Base-by-base conservation (phyloP, 2,797 vertebrate species). In the Phyllotis vaccarum region DNA sequence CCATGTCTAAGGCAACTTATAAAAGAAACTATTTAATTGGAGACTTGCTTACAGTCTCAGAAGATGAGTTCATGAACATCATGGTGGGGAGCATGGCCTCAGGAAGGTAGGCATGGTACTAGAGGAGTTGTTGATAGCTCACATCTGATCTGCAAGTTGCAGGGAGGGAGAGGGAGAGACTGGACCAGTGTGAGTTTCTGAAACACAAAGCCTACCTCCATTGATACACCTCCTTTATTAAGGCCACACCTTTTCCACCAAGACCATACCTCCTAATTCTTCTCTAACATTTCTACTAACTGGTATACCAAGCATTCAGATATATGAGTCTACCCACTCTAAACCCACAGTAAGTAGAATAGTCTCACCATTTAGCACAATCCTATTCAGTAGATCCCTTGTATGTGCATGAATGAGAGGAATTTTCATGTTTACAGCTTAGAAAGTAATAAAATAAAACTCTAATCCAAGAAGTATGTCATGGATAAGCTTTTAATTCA, bases 391-490 rank as follows among this genome's bases (percentile, higher is more conserved):
- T 96, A 95, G 54, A 80, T 92, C 34, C 19, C 10, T 66, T 95
- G 5, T 21, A 34, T 74, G 2, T 79, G 11, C 68, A 78, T 72
- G 74, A 95, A 22, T 58, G 85, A 34, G 60, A 88, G 58, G 46
- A 86, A 86, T 95, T 78, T 93, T 90, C n/a, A 49, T 90, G 17
- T 94, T 95, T 93, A 89, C 12, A 91, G 78, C 68, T 46, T 91
- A 2, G 29, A 83, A 95, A 89, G 34, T 68, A 96, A 91, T 74
- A 68, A 95, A 91, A 89, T 72, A 37, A 81, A 95, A 68, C 34
- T 78, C 46, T 81, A 37, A 68, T 70, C 78, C 49, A 43, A 76
- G 93, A 89, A 86, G 16, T 56, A 78, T 3, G 46, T 68, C 27
- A 52, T 54, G 0, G 14, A 79, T 75, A 93, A 91, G 27, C 37